Evolutionary conservation across 2,888 invertebrate genomes (phyloP).

Genomic region (Venustoraphidia nigricollis): DNA sequence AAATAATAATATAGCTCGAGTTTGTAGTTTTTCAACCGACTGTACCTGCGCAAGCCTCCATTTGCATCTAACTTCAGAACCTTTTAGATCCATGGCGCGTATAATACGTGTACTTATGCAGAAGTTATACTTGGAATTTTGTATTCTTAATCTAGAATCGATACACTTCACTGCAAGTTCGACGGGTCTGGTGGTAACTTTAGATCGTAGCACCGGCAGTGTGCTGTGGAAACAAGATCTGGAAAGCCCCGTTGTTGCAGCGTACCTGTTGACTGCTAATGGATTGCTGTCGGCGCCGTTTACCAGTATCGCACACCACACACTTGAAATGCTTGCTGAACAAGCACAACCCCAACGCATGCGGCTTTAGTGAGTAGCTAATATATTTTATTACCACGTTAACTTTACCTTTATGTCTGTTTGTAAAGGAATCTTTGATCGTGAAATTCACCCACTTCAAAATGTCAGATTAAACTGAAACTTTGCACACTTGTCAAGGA

Average conservation of each 20-base stretch:
- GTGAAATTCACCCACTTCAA: too few species aligned
- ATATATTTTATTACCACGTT: not conserved
- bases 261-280: conserved; percentile 62
- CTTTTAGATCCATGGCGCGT: too few species aligned
- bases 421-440: too few species aligned
- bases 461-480: too few species aligned
- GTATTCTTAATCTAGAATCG: conserved; percentile 40
- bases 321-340: conserved; percentile 44
- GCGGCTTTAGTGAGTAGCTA: conserved; percentile 32
- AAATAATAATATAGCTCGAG: too few species aligned
- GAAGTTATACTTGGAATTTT: not conserved
- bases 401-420: too few species aligned
- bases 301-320: conserved; percentile 77
- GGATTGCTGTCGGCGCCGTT: conserved; percentile 75
- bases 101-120: too few species aligned
- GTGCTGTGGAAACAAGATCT: conserved; percentile 79
- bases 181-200: conserved; percentile 69
- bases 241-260: conserved; percentile 79
- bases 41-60: too few species aligned
- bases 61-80: too few species aligned
- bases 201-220: conserved; percentile 67
- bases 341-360: conserved; percentile 28
- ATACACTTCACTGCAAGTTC: conserved; percentile 85
- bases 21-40: too few species aligned
- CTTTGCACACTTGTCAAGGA: too few species aligned